A percentile compares a stretch with the other conserved stretches of the same genome.
phyloP scores from a whole-genome alignment of 2,888 invertebrate genomes.

The Girardia tigrina region DNA sequence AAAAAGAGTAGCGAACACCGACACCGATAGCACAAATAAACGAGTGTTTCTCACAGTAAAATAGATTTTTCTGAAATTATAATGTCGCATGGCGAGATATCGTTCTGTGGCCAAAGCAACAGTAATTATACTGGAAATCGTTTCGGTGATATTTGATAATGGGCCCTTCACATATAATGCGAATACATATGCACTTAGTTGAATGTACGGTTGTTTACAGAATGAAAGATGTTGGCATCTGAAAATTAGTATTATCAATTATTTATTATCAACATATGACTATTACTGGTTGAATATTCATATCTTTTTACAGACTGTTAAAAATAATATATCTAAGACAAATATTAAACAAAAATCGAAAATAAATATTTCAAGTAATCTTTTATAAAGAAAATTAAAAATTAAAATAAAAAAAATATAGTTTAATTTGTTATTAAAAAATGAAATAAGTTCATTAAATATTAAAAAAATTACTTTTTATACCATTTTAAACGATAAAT shows the following conservation, averaged over 20 bases:
- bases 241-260: background rate
- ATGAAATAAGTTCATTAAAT: no score
- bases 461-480: no score
- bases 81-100: conserved; percentile 32
- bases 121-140: conserved; percentile 23
- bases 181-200: conserved; percentile 2
- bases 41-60: conserved; percentile 27
- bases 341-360: no score
- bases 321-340: no score
- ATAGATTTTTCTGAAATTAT: conserved; percentile 29
- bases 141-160: conserved; percentile 34
- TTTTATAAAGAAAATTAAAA: no score
- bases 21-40: background rate
- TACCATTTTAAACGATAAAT: no score
- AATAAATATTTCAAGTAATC: no score
- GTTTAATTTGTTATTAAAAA: no score
- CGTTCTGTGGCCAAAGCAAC: conserved; percentile 32
- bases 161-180: conserved; percentile 26
- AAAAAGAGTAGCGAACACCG: background rate
- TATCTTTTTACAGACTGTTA: no score
- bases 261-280: no score
- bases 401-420: no score
- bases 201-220: conserved; percentile 9
- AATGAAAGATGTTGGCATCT: background rate
- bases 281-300: no score